A percentile compares a stretch with the other conserved stretches of the same genome.
Conservation (phyloP, 2,113 vertebrate species). For the Ahaetulla prasina region DNA sequence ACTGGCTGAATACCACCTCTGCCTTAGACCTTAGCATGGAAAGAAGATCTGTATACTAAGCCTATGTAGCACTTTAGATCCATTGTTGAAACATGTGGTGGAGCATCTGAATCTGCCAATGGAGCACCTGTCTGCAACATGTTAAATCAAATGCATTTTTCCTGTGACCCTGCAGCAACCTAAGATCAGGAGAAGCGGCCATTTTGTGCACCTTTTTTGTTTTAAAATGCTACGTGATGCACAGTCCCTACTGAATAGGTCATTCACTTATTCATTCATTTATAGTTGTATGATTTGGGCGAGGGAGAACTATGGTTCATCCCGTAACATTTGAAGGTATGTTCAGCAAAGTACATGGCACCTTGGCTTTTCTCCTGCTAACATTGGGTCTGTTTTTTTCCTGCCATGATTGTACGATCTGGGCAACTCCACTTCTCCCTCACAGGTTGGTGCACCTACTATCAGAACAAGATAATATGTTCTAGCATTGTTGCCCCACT, state of each 20-base stretch:
- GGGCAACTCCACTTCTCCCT: background rate
- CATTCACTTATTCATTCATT: background rate
- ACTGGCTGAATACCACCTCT: no score
- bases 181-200: background rate
- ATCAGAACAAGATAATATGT: background rate
- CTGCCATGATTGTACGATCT: background rate
- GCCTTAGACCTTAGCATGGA: background rate
- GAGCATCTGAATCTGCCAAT: background rate
- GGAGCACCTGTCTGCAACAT: background rate
- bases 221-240: background rate
- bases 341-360: background rate
- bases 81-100: background rate
- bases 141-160: background rate
- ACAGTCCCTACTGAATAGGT: background rate
- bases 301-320: no score
- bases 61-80: background rate
- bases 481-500: background rate
- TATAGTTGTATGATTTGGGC: background rate
- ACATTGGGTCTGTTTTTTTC: background rate
- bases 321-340: background rate
- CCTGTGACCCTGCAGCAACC: background rate
- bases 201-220: background rate
- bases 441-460: background rate
- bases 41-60: background rate
- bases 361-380: background rate